A percentile compares a stretch with the other conserved stretches of the same genome.
These are phyloP conservation scores for Aphaenogaster rudis DNA, from an alignment of 1,140 invertebrate species.

Conservation along the genomic window DNA sequence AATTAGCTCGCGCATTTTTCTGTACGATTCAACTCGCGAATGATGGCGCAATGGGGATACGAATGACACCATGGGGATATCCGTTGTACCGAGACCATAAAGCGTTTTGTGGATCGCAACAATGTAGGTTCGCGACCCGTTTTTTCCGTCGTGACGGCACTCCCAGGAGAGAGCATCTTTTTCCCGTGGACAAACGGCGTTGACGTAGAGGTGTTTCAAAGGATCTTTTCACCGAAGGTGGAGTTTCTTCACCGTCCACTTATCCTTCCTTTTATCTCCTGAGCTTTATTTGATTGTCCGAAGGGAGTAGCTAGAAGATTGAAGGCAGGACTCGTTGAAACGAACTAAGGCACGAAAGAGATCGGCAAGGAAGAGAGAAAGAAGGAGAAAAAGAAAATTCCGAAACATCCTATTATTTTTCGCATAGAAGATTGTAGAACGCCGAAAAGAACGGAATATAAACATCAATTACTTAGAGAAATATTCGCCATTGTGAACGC, in stretches of 20 bases:
- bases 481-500: slow-evolving; percentile 25
- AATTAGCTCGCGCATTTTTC: slow-evolving; percentile 20
- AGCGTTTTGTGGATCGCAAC: slow-evolving; percentile 47
- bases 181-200: slow-evolving; percentile 47
- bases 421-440: neutral
- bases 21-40: neutral
- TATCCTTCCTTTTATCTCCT: slow-evolving; percentile 70
- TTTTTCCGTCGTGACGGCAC: slow-evolving; percentile 45
- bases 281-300: slow-evolving; percentile 70
- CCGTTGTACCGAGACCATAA: slow-evolving; percentile 9
- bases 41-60: slow-evolving; percentile 20
- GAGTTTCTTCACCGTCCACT: slow-evolving; percentile 44
- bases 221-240: slow-evolving; percentile 51
- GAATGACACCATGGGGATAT: neutral
- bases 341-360: slow-evolving; percentile 13
- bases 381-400: neutral
- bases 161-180: slow-evolving; percentile 60
- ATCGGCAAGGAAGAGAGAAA: neutral
- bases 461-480: slow-evolving; percentile 40
- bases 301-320: slow-evolving; percentile 48
- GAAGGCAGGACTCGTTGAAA: slow-evolving; percentile 41
- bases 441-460: neutral
- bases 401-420: slow-evolving; percentile 44
- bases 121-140: slow-evolving; percentile 31
- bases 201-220: slow-evolving; percentile 59